phyloP scores from a whole-genome alignment of 2,888 invertebrate genomes.

The Pyrocoelia pectoralis region DNA sequence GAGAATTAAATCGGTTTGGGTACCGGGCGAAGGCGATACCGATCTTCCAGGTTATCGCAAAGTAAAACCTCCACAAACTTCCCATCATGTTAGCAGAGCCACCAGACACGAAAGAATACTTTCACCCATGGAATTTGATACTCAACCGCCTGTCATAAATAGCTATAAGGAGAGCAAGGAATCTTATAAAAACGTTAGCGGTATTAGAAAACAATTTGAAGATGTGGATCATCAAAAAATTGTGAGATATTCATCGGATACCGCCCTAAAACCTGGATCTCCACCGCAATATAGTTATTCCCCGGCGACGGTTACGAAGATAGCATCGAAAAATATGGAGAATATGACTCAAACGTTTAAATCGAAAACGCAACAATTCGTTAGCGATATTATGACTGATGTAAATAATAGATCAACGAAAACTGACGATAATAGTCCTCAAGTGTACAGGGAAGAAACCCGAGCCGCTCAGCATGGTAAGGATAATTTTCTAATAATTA shows the following conservation, averaged over 20 bases:
- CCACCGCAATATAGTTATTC: conserved; percentile 68
- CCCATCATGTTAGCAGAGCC: conserved; percentile 64
- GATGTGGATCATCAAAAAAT: conserved; percentile 50
- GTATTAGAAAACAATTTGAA: conserved; percentile 46
- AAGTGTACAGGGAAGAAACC: conserved; percentile 75
- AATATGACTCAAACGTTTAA: conserved; percentile 74
- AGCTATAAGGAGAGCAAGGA: conserved; percentile 43
- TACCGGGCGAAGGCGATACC: conserved; percentile 66
- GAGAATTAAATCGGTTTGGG: conserved; percentile 71
- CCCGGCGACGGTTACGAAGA: conserved; percentile 61
- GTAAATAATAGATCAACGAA: conserved; percentile 60
- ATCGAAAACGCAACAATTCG: conserved; percentile 73
- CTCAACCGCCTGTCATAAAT: conserved; percentile 62
- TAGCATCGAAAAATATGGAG: conserved; percentile 70
- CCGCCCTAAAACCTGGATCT: conserved; percentile 64
- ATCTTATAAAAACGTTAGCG: conserved; percentile 32
- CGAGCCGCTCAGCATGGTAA: conserved; percentile 76
- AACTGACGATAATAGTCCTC: conserved; percentile 65
- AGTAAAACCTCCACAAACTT: conserved; percentile 66
- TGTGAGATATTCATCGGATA: conserved; percentile 44
- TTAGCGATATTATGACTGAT: conserved; percentile 70
- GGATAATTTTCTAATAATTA: conserved; percentile 43
- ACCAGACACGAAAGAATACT: conserved; percentile 61
- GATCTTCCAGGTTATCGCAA: conserved; percentile 68
- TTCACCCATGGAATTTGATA: conserved; percentile 71